These are phyloP conservation scores for Anastrepha ludens DNA, from an alignment of 1,140 invertebrate genomes.

Conservation along the genomic window DNA sequence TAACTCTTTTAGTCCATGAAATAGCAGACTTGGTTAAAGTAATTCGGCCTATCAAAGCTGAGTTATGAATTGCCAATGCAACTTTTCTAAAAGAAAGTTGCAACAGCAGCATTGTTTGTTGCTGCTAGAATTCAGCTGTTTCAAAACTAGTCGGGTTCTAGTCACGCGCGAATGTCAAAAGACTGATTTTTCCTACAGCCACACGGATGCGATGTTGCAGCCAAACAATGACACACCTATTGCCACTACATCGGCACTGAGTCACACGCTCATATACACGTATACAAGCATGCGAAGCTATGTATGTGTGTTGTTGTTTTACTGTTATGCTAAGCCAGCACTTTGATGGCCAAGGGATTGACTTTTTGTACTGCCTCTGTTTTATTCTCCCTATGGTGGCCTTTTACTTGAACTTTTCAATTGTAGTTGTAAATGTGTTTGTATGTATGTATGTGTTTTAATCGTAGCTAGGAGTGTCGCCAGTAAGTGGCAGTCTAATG, in stretches of 20 bases:
- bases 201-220: not conserved
- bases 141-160: too few species aligned
- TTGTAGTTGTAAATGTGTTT: not conserved
- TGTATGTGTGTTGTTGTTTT: not conserved
- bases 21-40: too few species aligned
- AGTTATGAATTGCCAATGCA: too few species aligned
- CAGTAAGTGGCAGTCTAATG: not conserved
- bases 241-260: not conserved
- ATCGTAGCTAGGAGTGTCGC: not conserved
- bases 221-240: not conserved
- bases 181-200: too few species aligned
- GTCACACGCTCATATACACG: not conserved
- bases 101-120: too few species aligned
- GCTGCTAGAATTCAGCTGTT: too few species aligned
- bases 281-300: not conserved
- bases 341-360: conserved; percentile 12
- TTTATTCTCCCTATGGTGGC: not conserved
- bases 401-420: conserved; percentile 14
- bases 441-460: not conserved
- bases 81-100: too few species aligned
- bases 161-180: too few species aligned
- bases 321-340: not conserved
- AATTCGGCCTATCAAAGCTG: too few species aligned
- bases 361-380: not conserved
- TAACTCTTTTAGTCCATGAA: too few species aligned